Evolutionary conservation across 2,797 vertebrate species (phyloP).

Genomic region (Ptychadena robeensis): DNA sequence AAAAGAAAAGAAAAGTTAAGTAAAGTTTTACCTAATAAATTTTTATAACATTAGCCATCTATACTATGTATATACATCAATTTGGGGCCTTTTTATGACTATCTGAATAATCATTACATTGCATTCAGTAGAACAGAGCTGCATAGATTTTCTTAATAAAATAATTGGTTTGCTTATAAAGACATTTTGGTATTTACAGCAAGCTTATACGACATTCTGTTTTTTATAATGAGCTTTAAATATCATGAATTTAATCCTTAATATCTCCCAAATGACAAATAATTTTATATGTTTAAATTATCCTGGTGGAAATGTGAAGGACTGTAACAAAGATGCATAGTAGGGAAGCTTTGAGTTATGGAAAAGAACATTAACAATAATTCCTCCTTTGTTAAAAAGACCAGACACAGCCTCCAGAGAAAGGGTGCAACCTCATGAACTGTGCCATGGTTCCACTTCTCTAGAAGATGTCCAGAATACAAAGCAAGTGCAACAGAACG

Average conservation of each 20-base stretch:
- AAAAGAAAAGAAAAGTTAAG: too few relatives aligned
- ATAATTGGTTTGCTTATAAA: conserved; percentile 8
- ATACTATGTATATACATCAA: background rate
- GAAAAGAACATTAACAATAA: conserved; percentile 29
- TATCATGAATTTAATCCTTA: conserved; percentile 5
- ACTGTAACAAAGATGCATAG: conserved; percentile 7
- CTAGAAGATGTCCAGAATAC: background rate
- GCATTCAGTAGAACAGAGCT: background rate
- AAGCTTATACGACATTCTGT: background rate
- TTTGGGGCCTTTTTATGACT: background rate
- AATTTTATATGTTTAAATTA: conserved; percentile 5
- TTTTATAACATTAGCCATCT: background rate
- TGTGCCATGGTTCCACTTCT: conserved; percentile 33
- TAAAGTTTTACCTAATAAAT: too few relatives aligned
- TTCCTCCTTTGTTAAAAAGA: conserved; percentile 33
- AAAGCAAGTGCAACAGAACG: background rate
- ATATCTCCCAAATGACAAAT: conserved; percentile 30
- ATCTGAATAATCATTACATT: background rate
- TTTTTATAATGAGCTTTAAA: background rate
- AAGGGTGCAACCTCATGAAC: conserved; percentile 46
- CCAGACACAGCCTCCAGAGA: conserved; percentile 44
- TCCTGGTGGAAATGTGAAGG: background rate
- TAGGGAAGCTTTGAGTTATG: background rate
- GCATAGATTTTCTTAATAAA: background rate
- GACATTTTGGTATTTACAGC: background rate